A percentile compares a stretch with the other conserved stretches of the same genome.
These are phyloP conservation scores for Calycopis cecrops DNA, from an alignment of 1,140 invertebrate genomes.

Conservation along the genomic window DNA sequence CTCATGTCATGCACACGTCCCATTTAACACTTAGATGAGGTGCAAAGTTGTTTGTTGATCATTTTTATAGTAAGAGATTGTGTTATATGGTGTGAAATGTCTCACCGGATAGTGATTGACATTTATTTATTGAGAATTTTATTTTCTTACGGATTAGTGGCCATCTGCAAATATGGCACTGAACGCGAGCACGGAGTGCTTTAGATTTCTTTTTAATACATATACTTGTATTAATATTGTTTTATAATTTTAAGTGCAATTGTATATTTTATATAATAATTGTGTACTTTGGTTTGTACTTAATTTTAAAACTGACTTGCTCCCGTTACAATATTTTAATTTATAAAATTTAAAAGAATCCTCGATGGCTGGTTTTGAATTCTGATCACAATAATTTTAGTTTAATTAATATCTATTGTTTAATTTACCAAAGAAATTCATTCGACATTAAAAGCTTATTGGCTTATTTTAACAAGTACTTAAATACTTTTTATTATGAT, in stretches of 20 bases:
- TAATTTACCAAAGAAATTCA: conserved; percentile 20
- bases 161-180: conserved; percentile 72
- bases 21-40: conserved; percentile 55
- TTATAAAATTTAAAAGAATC: conserved; percentile 4
- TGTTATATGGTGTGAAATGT: conserved; percentile 70
- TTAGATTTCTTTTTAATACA: conserved; percentile 18
- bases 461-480: conserved; percentile 14
- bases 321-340: conserved; percentile 11
- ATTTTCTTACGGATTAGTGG: conserved; percentile 71
- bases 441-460: conserved; percentile 5
- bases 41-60: conserved; percentile 72
- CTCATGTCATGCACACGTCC: conserved; percentile 64
- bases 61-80: conserved; percentile 73
- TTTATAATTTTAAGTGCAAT: conserved; percentile 26
- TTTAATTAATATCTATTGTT: conserved; percentile 16
- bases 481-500: conserved; percentile 13
- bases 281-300: conserved; percentile 29
- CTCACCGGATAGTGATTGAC: conserved; percentile 70
- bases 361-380: conserved; percentile 18
- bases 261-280: conserved; percentile 22
- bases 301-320: conserved; percentile 26
- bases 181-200: conserved; percentile 37
- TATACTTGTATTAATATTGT: conserved; percentile 13
- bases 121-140: conserved; percentile 75
- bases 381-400: conserved; percentile 18